Conservation (phyloP, 2,797 vertebrate genomes). For the Molossus alvarezi region DNA sequence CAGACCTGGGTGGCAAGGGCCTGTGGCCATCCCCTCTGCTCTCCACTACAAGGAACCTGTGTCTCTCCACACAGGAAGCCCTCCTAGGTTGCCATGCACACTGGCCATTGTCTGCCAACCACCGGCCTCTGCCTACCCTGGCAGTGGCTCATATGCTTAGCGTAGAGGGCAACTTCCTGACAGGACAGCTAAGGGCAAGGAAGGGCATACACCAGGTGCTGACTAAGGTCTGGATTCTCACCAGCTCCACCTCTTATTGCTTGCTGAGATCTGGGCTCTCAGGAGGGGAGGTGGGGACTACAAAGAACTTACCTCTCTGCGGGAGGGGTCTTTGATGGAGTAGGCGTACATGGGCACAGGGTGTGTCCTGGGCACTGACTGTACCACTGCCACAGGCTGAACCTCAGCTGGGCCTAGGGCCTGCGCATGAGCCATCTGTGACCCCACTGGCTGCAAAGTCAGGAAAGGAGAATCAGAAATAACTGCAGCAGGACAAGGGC, state of each 20-base stretch:
- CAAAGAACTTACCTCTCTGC: conserved; percentile 66
- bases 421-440: not conserved
- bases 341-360: conserved; percentile 57
- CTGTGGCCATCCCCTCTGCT: not conserved
- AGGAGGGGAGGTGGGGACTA: not conserved
- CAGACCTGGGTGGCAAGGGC: not conserved
- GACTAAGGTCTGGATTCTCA: not conserved
- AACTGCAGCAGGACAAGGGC: not conserved
- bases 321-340: conserved; percentile 66
- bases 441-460: conserved; percentile 64
- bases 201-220: not conserved
- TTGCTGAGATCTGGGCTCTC: not conserved
- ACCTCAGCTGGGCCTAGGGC: not conserved
- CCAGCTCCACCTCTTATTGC: not conserved
- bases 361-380: conserved; percentile 58
- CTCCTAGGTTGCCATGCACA: not conserved
- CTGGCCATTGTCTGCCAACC: not conserved
- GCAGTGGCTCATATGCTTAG: not conserved
- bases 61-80: not conserved
- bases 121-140: not conserved
- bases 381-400: conserved; percentile 52
- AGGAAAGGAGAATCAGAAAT: conserved; percentile 34
- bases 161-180: not conserved
- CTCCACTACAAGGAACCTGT: not conserved
- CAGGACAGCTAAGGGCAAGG: not conserved